Evolutionary conservation across 2,113 vertebrate genomes (phyloP).

Genomic region (Tursiops truncatus): DNA sequence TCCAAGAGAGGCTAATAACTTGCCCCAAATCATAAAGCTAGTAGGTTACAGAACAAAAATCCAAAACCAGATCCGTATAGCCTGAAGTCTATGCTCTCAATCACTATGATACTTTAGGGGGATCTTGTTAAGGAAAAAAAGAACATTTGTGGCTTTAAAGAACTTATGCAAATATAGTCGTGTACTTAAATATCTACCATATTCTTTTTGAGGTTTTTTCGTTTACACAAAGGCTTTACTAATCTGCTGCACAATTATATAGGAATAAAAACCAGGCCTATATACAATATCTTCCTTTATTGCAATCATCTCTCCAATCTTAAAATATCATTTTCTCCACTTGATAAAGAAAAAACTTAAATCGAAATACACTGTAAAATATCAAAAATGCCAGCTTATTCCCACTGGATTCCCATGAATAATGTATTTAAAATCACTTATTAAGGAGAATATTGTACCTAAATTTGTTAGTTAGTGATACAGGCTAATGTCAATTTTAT

Average conservation of each 20-base stretch:
- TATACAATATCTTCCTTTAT: background rate
- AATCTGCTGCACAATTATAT: background rate
- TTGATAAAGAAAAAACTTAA: background rate
- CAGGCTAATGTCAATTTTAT: conserved; percentile 20
- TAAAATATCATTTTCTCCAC: conserved; percentile 24
- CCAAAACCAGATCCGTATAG: background rate
- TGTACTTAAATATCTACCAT: background rate
- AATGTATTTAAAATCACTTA: conserved; percentile 7
- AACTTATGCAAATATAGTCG: background rate
- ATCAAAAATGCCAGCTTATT: conserved; percentile 24
- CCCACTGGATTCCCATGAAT: background rate
- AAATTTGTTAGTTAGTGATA: conserved; percentile 32
- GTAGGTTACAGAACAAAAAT: background rate
- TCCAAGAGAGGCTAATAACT: background rate
- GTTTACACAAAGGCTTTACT: background rate
- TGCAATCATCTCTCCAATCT: background rate
- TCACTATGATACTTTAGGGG: background rate
- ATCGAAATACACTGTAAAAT: background rate
- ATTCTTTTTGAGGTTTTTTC: background rate
- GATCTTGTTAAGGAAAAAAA: background rate
- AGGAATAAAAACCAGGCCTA: background rate
- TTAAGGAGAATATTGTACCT: background rate
- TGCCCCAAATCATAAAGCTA: background rate
- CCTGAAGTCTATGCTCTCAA: background rate
- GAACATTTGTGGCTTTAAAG: background rate